Conservation (phyloP, 2,797 vertebrate species). For the Pelochelys cantorii region DNA sequence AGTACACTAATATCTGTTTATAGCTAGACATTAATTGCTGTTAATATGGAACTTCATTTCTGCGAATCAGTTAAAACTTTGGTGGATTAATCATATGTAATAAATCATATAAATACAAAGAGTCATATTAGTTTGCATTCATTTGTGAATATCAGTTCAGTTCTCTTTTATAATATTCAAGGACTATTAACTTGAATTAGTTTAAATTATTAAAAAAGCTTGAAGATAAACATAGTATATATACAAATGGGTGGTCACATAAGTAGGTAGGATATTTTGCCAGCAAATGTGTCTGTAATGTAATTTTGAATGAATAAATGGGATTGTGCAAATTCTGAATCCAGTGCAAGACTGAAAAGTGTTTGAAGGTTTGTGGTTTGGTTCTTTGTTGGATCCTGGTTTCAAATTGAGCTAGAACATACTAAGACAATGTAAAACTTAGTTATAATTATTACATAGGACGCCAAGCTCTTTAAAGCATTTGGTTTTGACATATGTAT, state of each 20-base stretch:
- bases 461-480: neutral
- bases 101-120: constrained; percentile 15
- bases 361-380: neutral
- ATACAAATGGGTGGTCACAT: neutral
- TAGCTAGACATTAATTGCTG: constrained; percentile 43
- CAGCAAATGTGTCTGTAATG: neutral
- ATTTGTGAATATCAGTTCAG: neutral
- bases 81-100: constrained; percentile 2
- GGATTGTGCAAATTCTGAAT: neutral
- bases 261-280: neutral
- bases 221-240: neutral
- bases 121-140: constrained; percentile 24
- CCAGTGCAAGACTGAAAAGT: neutral
- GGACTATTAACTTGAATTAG: neutral
- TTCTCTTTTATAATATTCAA: neutral
- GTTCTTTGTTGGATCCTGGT: neutral
- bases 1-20: constrained; percentile 24
- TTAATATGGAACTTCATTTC: constrained; percentile 41
- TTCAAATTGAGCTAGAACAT: neutral
- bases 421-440: neutral
- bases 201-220: neutral
- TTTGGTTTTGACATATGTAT: neutral
- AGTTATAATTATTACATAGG: neutral
- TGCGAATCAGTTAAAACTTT: constrained; percentile 14
- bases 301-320: neutral